Percentiles rank a stretch among this genome's conserved stretches.
Conservation (phyloP, 2,797 vertebrate genomes). For the Cirrhinus mrigala region DNA sequence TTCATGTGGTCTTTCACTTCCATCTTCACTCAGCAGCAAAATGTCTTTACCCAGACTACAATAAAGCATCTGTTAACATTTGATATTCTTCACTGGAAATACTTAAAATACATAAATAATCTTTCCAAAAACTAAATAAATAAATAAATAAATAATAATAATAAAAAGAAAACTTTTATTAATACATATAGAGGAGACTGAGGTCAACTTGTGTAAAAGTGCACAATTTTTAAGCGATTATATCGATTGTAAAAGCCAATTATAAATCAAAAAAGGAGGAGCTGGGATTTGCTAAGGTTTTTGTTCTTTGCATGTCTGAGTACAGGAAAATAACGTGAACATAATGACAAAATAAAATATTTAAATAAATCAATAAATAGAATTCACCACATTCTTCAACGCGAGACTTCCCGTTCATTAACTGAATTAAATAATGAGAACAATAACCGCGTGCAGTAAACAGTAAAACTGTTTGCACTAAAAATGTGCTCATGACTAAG, state of each 20-base stretch:
- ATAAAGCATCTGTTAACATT: not conserved
- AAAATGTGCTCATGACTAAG: too few relatives aligned
- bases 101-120: not conserved
- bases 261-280: not conserved
- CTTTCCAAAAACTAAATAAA: too few relatives aligned
- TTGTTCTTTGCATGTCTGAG: not conserved
- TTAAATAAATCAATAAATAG: not conserved
- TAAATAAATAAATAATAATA: not conserved
- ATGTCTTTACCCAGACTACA: not conserved
- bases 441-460: too few relatives aligned
- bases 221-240: too few relatives aligned
- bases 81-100: not conserved
- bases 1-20: not conserved
- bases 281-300: not conserved
- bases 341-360: not conserved
- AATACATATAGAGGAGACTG: too few relatives aligned
- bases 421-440: too few relatives aligned
- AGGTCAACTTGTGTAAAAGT: not conserved
- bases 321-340: not conserved
- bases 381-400: too few relatives aligned
- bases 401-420: too few relatives aligned
- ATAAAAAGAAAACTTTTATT: not conserved
- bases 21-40: not conserved
- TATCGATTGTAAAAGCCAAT: not conserved
- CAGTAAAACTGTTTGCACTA: too few relatives aligned